Conservation (phyloP, 53 echinoderm and acorn worm genomes). For the Astropecten irregularis region DNA sequence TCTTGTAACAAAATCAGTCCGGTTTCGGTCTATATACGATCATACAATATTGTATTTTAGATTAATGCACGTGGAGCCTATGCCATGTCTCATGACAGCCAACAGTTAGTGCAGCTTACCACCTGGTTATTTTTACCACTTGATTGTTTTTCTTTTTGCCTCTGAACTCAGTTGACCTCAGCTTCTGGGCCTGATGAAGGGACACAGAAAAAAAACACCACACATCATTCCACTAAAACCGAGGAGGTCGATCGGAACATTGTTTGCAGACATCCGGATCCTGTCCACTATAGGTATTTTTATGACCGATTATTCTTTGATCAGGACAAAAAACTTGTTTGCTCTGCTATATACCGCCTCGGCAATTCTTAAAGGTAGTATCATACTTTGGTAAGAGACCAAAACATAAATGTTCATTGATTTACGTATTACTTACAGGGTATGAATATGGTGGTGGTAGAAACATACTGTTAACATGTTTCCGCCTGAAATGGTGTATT, state of each 20-base stretch:
- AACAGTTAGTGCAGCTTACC: not conserved
- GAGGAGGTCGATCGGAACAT: slow-evolving; percentile 35
- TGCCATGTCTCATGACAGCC: not conserved
- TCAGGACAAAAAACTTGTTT: slow-evolving; percentile 11
- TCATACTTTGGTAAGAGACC: no score
- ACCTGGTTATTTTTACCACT: slow-evolving; percentile 5
- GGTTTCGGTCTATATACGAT: not conserved
- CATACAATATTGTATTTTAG: not conserved
- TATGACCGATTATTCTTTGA: slow-evolving; percentile 23
- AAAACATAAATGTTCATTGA: no score
- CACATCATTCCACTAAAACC: not conserved
- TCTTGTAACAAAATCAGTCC: slow-evolving; percentile 6
- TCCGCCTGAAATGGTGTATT: no score
- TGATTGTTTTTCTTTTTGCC: no score
- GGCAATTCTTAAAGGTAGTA: no score
- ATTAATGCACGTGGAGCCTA: no score
- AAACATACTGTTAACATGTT: no score
- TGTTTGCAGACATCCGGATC: slow-evolving; percentile 7
- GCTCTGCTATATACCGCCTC: no score
- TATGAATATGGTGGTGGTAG: no score
- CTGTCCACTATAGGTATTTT: slow-evolving; percentile 27
- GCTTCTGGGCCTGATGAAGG: not conserved
- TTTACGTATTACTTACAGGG: no score
- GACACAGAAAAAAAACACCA: not conserved
- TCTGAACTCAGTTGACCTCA: slow-evolving; percentile 35